Conservation (phyloP, 2,113 vertebrate species). For the Oncorhynchus masou region DNA sequence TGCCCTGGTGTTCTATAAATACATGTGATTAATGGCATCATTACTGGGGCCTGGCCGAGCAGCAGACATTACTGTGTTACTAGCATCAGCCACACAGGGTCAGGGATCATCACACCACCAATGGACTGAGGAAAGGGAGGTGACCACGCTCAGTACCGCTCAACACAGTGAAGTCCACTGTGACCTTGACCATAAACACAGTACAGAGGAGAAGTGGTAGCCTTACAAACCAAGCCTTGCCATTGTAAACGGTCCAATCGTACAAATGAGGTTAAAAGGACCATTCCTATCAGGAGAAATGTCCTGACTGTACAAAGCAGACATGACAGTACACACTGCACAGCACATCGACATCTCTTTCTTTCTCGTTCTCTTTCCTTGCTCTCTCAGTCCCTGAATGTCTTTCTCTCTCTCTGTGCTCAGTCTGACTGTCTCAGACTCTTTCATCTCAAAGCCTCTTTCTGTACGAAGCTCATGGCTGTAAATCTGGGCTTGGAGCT, state of each 20-base stretch:
- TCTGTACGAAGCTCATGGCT: background rate
- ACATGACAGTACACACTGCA: background rate
- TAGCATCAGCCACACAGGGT: background rate
- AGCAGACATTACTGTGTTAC: background rate
- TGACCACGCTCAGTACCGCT: background rate
- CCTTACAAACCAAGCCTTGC: too few species aligned
- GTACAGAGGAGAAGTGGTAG: background rate
- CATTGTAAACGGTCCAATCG: too few species aligned
- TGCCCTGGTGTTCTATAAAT: slow-evolving; percentile 25
- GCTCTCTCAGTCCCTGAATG: background rate
- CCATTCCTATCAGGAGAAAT: background rate
- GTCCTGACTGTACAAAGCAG: background rate
- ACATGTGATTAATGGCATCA: slow-evolving; percentile 5
- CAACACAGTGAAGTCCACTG: background rate
- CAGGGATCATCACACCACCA: slow-evolving; percentile 15
- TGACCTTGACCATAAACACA: slow-evolving; percentile 10
- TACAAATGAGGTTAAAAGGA: too few species aligned
- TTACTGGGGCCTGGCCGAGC: slow-evolving; percentile 5
- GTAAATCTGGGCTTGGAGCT: slow-evolving; percentile 1
- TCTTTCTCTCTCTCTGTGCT: background rate
- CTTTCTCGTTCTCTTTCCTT: background rate
- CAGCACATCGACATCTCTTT: background rate
- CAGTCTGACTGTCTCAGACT: background rate
- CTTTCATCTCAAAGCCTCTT: slow-evolving; percentile 17
- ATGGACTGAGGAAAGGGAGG: slow-evolving; percentile 4